Evolutionary conservation across 2,888 invertebrate species (phyloP).

Genomic region (Prosapia bicincta): DNA sequence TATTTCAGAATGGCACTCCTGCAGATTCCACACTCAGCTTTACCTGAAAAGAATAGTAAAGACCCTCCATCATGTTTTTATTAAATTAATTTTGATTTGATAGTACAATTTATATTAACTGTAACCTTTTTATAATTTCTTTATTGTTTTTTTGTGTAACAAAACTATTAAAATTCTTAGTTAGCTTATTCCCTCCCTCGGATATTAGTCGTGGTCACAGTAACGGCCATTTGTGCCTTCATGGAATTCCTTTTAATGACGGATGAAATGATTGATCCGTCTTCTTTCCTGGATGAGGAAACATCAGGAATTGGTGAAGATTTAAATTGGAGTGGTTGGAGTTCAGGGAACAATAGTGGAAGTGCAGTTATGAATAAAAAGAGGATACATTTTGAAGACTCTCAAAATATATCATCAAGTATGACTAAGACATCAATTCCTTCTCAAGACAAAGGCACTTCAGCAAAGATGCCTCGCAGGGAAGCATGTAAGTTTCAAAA

Average conservation of each 20-base stretch:
- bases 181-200: not conserved
- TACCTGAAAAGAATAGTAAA: slow-evolving; percentile 41
- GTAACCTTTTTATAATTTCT: no score
- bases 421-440: not conserved
- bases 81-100: not conserved
- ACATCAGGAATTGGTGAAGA: slow-evolving; percentile 3
- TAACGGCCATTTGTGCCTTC: not conserved
- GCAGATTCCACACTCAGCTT: slow-evolving; percentile 40
- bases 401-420: not conserved
- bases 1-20: slow-evolving; percentile 39
- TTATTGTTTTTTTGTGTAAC: not conserved
- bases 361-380: not conserved
- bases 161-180: not conserved
- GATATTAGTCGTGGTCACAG: not conserved
- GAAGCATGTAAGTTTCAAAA: slow-evolving; percentile 9
- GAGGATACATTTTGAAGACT: not conserved
- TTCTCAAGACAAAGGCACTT: not conserved
- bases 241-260: slow-evolving; percentile 31
- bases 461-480: slow-evolving; percentile 16
- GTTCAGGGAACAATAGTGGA: not conserved
- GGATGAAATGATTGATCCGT: slow-evolving; percentile 28
- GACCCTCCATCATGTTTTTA: slow-evolving; percentile 35
- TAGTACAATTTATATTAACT: not conserved
- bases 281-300: slow-evolving; percentile 21
- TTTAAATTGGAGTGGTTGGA: slow-evolving; percentile 16